Base-by-base conservation (phyloP, 2,113 vertebrate genomes). In the Oenanthe oenanthe region DNA sequence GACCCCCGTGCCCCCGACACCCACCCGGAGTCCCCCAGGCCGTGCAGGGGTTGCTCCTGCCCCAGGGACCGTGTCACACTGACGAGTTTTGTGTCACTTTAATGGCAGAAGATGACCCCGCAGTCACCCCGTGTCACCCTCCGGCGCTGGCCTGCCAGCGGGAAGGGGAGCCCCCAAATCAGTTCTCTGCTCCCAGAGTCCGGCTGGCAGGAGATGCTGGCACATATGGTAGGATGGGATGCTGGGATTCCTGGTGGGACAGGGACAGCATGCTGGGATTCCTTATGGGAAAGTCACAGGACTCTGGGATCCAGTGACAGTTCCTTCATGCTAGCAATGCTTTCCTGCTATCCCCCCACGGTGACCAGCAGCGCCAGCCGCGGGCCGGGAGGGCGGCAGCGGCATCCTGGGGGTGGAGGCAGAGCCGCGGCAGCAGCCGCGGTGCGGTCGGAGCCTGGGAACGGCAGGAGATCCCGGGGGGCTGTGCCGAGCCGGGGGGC, bases 1-100 rank as follows among this genome's bases (percentile, higher is more conserved):
- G 43, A 36, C 1, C 12, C 6, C 10, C 4, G 3, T 17, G 43
- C 14, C 53, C 34, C 16, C 16, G 2, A 17, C 1, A 1, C 25
- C 32, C 26, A 21, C 22, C 17, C 53, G 7, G 6, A 2, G 5
- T 10, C 38, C 56, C 61, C 53, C 36, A 38, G 67, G 29, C n/a
- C 11, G 0, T 32, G 58, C 26, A 17, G 43, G 29, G 13, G n/a
- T 61, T 60, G 61, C 61, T 40, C 17, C 29, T 54, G 54, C 54
- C 47, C 18, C 47, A 81, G 24, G 61, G 24, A 68, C 7, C 0
- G 7, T 9, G 85, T 21, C 70, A 68, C 6, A 1, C n/a, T 12
- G n/a, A 18, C 1, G 2, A 17, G 20, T 54, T 43, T 54, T 48
- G 40, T 67, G 77, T 82, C 70, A 40, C 29, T 95, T 94, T 94